Conservation (phyloP, 1,140 invertebrate species). For the Hydropsyche tenuis region DNA sequence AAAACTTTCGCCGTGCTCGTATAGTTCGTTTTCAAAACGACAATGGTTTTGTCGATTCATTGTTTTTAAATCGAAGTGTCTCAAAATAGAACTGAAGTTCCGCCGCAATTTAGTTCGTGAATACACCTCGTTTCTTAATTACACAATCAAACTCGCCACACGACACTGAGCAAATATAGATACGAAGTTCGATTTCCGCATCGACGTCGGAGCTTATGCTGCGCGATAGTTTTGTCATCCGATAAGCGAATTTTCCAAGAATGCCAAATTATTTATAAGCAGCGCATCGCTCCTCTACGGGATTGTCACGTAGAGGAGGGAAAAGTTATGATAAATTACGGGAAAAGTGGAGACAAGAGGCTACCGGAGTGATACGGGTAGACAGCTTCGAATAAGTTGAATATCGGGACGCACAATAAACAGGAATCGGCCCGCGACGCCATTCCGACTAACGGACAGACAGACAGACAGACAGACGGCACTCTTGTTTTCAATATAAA, state of each 20-base stretch:
- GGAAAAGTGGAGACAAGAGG: slow-evolving; percentile 27
- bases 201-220: too few relatives aligned
- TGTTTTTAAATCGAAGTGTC: too few relatives aligned
- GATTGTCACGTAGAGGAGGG: slow-evolving; percentile 7
- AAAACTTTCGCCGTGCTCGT: too few relatives aligned
- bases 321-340: slow-evolving; percentile 36
- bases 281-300: not conserved
- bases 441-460: slow-evolving; percentile 1
- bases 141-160: too few relatives aligned
- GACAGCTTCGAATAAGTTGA: slow-evolving; percentile 29
- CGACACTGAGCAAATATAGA: too few relatives aligned
- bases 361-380: slow-evolving; percentile 11
- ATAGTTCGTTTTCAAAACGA: too few relatives aligned
- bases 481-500: slow-evolving; percentile 12
- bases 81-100: too few relatives aligned
- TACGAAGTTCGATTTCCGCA: too few relatives aligned
- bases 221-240: too few relatives aligned
- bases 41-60: too few relatives aligned
- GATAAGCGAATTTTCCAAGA: not conserved
- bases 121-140: too few relatives aligned
- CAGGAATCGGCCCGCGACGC: not conserved
- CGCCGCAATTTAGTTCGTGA: too few relatives aligned
- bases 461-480: slow-evolving; percentile 23
- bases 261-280: not conserved
- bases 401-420: slow-evolving; percentile 21